These are phyloP conservation scores for Odocoileus virginianus DNA, from an alignment of 2,113 vertebrate genomes.

Conservation along the genomic window DNA sequence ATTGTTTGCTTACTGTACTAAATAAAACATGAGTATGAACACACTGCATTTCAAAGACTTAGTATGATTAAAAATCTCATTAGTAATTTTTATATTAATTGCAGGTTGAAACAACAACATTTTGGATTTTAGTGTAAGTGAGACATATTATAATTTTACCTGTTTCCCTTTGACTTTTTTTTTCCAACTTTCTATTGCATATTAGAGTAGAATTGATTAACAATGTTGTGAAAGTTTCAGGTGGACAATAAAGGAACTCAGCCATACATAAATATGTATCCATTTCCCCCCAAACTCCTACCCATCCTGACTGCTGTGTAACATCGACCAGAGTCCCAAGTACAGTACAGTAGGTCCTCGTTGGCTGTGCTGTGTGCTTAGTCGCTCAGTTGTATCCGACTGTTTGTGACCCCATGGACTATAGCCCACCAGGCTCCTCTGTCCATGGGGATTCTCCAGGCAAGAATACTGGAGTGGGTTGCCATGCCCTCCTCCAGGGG, in stretches of 20 bases:
- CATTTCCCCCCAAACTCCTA: not conserved
- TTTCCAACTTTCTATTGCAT: not conserved
- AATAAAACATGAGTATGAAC: not conserved
- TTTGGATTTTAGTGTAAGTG: not conserved
- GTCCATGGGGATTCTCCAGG: not conserved
- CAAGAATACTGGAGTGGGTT: not conserved
- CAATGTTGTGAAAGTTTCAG: not conserved
- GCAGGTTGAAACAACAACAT: not conserved
- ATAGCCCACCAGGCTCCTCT: not conserved
- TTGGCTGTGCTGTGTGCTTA: not conserved
- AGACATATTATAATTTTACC: not conserved
- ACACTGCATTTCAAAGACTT: not conserved
- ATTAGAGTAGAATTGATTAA: not conserved
- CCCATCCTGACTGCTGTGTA: not conserved
- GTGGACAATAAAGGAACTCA: not conserved
- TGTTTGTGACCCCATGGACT: not conserved
- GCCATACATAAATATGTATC: not conserved
- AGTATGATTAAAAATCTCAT: not conserved
- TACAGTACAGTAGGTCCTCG: not conserved
- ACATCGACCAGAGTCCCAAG: too few relatives aligned
- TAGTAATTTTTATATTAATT: not conserved
- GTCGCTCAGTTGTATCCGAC: fast-evolving
- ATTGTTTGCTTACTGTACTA: not conserved
- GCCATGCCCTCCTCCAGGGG: not conserved
- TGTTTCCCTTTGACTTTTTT: not conserved